Evolutionary conservation across 2,888 invertebrate species (phyloP).

Genomic region (Teleogryllus oceanicus): DNA sequence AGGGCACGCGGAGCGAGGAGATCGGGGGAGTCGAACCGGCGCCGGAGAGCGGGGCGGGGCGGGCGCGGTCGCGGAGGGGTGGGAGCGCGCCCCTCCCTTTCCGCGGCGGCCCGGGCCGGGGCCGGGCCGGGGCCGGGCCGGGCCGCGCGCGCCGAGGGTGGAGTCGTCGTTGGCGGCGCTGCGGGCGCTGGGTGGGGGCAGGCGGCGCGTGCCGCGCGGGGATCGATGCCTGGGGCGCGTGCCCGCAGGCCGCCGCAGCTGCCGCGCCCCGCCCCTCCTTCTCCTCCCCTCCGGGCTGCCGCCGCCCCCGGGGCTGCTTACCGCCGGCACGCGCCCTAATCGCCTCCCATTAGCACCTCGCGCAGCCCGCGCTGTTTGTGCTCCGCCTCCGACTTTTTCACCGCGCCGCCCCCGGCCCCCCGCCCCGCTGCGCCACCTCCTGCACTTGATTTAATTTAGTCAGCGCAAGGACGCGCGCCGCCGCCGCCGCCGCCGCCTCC

Average conservation of each 20-base stretch:
- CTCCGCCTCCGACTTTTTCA: not conserved
- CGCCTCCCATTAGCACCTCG: slow-evolving; percentile 9
- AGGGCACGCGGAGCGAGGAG: not conserved
- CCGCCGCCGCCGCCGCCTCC: too few species aligned
- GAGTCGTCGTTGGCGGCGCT: not conserved
- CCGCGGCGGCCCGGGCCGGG: not conserved
- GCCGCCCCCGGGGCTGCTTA: slow-evolving; percentile 9
- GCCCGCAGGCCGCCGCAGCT: not conserved
- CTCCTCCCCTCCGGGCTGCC: not conserved
- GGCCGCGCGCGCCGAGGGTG: not conserved
- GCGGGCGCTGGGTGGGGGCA: not conserved
- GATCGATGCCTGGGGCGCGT: slow-evolving; percentile 1
- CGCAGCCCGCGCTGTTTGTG: not conserved
- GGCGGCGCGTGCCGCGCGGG: not conserved
- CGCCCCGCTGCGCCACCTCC: not conserved
- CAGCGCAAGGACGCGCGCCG: not conserved
- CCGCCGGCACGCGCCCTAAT: slow-evolving; percentile 18
- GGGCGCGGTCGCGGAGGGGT: not conserved
- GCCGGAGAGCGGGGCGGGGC: not conserved
- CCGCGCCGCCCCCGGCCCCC: not conserved
- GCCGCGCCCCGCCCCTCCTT: not conserved
- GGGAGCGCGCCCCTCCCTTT: not conserved
- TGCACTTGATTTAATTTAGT: slow-evolving; percentile 3
- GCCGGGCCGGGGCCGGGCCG: not conserved
- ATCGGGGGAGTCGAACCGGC: not conserved